Conservation (phyloP, 35 echinoderm and acorn worm species). For the Eucidaris tribuloides region DNA sequence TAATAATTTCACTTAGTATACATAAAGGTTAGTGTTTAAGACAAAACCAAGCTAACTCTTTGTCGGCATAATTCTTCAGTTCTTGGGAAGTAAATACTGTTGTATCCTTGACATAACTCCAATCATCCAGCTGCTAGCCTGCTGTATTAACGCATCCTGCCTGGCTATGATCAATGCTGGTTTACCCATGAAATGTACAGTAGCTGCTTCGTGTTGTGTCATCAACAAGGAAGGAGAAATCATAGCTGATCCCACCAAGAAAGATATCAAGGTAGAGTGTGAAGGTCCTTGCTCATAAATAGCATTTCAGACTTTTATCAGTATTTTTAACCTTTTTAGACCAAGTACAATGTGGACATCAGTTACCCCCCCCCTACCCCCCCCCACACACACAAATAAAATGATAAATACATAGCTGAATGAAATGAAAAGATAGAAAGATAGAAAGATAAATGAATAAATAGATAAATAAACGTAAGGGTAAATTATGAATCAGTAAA, state of each 20-base stretch:
- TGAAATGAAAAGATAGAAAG: too few relatives aligned
- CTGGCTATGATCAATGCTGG: conserved; percentile 94
- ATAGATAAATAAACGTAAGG: too few relatives aligned
- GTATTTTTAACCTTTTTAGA: too few relatives aligned
- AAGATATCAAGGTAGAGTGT: conserved; percentile 59
- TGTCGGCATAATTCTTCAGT: too few relatives aligned
- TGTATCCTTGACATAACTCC: background rate
- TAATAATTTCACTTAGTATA: too few relatives aligned
- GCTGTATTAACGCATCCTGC: conserved; percentile 91
- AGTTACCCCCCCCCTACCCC: too few relatives aligned
- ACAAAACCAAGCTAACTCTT: too few relatives aligned
- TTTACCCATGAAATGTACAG: conserved; percentile 87
- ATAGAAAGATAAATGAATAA: too few relatives aligned
- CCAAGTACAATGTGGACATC: background rate
- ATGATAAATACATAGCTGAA: too few relatives aligned
- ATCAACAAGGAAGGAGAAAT: conserved; percentile 65
- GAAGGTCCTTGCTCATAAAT: background rate
- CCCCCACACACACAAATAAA: too few relatives aligned
- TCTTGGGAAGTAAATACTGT: background rate
- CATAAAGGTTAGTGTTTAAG: too few relatives aligned
- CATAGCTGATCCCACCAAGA: conserved; percentile 78
- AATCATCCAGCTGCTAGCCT: conserved; percentile 71
- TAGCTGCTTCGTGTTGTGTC: conserved; percentile 73
- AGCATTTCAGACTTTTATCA: background rate
- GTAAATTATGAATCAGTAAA: too few relatives aligned